Evolutionary conservation across 2,888 invertebrate species (phyloP), one percentile per base, ranked within the genome.

Genomic region (Scaeva pyrastri): DNA sequence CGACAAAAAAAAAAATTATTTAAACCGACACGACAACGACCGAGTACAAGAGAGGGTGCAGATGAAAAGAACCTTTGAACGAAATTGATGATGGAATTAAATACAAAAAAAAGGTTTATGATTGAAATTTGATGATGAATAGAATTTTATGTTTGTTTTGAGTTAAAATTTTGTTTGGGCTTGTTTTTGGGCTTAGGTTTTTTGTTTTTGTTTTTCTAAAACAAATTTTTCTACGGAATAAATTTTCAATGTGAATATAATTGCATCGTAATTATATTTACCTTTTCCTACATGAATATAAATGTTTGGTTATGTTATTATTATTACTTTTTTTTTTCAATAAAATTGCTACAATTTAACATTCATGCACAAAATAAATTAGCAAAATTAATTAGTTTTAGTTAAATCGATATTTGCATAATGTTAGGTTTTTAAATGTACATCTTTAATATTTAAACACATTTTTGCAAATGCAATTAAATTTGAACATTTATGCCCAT

Each of bases 61-160:
- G 31, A 56, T 55, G 26, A 36, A 36, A 36, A 36, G 31, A 16
- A 2, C 23, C 45, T 45, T 64, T 64, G 60, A 41, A 62, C 21
- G 10, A 23, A 62, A 62, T 62, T 41, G 12, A 39, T 64, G 45
- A 23, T 12, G 43, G 43, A 64, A 50, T 5, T 3, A 50, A 6
- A 21, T n/a, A 14, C 2, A 21, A 31, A 58, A 60, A 66, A 68
- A 52, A 68, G 31, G 23, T 36, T 50, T 60, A 52, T 80, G 60
- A 74, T 68, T 66, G 48, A 74, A 60, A 70, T 80, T 80, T 74
- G 41, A 52, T 60, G 68, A 43, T 74, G 68, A 68, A 74, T 43
- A 60, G 50, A 74, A 60, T 31, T 71, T 36, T 43, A 26, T 80
- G 68, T 80, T 80, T 80, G 74, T 73, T 74, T 74, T 74, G 8